Base-by-base conservation (phyloP, 2,797 vertebrate species). In the Gallirallus australis region DNA sequence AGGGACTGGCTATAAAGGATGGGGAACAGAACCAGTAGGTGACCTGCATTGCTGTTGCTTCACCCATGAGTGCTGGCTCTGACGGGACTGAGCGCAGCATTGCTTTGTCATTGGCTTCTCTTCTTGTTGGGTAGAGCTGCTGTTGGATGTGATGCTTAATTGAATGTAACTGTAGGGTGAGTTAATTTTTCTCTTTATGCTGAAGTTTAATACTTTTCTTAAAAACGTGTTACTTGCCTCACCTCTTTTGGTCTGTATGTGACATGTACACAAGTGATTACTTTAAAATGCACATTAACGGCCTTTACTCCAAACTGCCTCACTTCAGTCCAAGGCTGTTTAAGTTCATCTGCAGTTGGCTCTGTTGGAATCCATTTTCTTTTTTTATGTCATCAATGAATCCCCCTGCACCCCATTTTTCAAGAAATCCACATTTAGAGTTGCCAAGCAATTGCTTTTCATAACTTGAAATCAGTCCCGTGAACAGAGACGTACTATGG, bases 231-330 rank as follows among this genome's bases (percentile, higher is more conserved):
- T 91, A 86, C 76, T 91, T 86, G 91, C 91, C 92, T 88, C 21
- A 81, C 47, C 76, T 87, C 75, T 81, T 64, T 20, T 78, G 89
- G 87, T 77, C 79, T 83, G 37, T 45, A 8, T 42, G 87, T 75
- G 87, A 33, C 85, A 42, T 88, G 83, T 60, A 90, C 63, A 31
- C 5, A 54, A 75, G 7, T 78, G 68, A 70, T 94, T 93, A 3
- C 75, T 96, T 93, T 91, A 20, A 65, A 91, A 81, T 92, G 79
- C 89, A 66, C 90, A 52, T 81, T 56, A 83, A 93, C 76, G 94
- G 95, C 89, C 87, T 94, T 97, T 40, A 57, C 61, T 94, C 63
- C 42, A 19, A 85, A 77, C 60, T 68, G 75, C 80, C 72, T 93
- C 79, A 28, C 93, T 96, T 79, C 1, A 56, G 89, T 92, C 92